Conservation (phyloP, 2,888 invertebrate genomes). For the Lycaena phlaeas region DNA sequence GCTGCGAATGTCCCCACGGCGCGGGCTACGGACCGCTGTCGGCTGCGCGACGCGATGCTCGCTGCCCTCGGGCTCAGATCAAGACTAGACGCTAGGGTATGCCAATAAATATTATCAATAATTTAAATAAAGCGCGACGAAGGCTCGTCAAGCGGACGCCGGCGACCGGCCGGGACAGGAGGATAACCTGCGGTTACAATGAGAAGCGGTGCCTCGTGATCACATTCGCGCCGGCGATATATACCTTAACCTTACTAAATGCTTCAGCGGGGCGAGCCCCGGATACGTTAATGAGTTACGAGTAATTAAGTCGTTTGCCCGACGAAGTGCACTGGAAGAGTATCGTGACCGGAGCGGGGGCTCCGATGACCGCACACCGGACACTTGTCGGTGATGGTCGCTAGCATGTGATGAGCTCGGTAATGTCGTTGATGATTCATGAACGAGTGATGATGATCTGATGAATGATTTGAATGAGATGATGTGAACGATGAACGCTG, state of each 20-base stretch:
- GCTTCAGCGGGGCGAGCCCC: conserved; percentile 36
- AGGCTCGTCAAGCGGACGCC: conserved; percentile 44
- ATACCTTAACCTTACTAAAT: conserved; percentile 45
- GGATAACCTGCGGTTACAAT: conserved; percentile 52
- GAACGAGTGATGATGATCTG: too few relatives aligned
- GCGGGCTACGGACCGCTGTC: too few relatives aligned
- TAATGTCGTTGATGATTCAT: too few relatives aligned
- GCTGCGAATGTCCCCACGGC: too few relatives aligned
- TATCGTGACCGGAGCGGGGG: too few relatives aligned
- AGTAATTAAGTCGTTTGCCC: conserved; percentile 20
- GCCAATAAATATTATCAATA: conserved; percentile 52
- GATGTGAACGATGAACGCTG: too few relatives aligned
- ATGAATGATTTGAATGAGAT: too few relatives aligned
- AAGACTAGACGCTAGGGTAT: conserved; percentile 59
- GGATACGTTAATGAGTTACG: conserved; percentile 35
- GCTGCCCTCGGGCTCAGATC: too few relatives aligned
- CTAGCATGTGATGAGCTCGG: too few relatives aligned
- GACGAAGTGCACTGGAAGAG: conserved; percentile 31
- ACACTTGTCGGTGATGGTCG: too few relatives aligned
- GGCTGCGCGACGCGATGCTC: too few relatives aligned
- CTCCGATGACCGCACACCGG: too few relatives aligned
- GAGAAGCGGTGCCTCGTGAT: conserved; percentile 53
- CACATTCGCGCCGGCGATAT: conserved; percentile 51
- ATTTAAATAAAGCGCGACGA: conserved; percentile 44
- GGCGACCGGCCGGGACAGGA: conserved; percentile 47